phyloP scores from a whole-genome alignment of 2,888 invertebrate genomes.

The Chrysodeixis includens region DNA sequence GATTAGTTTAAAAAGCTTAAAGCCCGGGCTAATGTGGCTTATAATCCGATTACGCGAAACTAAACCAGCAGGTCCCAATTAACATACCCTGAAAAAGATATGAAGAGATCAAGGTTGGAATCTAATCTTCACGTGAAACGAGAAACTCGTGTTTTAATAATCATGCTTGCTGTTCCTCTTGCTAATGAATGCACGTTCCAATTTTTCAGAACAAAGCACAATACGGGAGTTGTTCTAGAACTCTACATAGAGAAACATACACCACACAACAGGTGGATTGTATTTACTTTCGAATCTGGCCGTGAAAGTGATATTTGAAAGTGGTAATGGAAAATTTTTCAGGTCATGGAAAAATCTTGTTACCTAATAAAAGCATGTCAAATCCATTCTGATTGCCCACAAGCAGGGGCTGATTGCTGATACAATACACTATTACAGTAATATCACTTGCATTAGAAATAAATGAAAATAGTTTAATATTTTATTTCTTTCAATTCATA shows the following conservation, averaged over 20 bases:
- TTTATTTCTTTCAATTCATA: too few species aligned
- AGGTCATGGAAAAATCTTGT: too few species aligned
- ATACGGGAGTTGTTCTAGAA: background rate
- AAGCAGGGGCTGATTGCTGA: too few species aligned
- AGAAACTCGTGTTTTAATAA: background rate
- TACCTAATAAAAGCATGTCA: too few species aligned
- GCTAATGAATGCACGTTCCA: background rate
- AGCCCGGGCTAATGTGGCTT: background rate
- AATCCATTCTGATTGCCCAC: too few species aligned
- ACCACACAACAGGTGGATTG: background rate
- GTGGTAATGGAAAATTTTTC: too few species aligned
- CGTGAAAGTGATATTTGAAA: too few species aligned
- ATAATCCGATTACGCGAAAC: conserved; percentile 1
- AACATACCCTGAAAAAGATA: background rate
- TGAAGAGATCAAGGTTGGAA: background rate
- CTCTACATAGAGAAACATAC: background rate
- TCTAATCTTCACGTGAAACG: background rate
- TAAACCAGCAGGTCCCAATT: background rate
- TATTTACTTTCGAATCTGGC: background rate
- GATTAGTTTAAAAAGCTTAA: background rate
- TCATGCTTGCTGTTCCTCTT: background rate
- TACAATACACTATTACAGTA: too few species aligned
- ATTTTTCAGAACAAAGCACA: background rate
- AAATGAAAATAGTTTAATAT: too few species aligned
- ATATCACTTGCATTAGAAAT: too few species aligned